Percentiles rank a stretch among this genome's conserved stretches.
phyloP scores from a whole-genome alignment of 2,797 vertebrate genomes.

The Arvicola amphibius region DNA sequence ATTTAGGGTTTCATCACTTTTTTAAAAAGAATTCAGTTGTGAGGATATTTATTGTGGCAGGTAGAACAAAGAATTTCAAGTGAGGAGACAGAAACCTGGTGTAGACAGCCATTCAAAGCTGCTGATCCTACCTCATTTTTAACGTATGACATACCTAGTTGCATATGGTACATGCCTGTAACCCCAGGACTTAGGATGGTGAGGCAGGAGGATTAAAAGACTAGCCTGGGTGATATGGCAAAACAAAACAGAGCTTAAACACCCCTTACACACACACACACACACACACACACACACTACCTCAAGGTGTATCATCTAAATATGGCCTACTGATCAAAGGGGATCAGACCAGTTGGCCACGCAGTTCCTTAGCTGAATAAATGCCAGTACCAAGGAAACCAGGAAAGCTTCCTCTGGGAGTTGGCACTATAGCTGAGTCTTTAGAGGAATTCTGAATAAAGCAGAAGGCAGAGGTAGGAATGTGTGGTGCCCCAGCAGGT shows the following conservation, averaged over 20 bases:
- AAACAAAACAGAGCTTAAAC: not conserved
- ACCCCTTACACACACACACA: not conserved
- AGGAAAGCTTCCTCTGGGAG: not conserved
- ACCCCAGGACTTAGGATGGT: not conserved
- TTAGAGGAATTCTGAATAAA: conserved; percentile 6
- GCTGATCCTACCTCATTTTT: not conserved
- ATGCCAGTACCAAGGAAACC: not conserved
- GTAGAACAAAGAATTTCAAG: conserved; percentile 41
- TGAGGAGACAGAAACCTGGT: conserved; percentile 32
- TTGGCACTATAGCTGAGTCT: not conserved
- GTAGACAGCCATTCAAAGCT: not conserved
- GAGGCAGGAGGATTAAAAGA: not conserved
- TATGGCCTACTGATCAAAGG: not conserved
- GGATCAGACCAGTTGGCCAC: not conserved
- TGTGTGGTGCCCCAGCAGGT: not conserved
- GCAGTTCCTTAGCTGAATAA: not conserved
- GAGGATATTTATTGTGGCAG: not conserved
- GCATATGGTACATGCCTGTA: no score
- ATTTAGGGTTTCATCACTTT: conserved; percentile 19
- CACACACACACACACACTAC: not conserved
- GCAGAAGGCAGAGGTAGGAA: not conserved
- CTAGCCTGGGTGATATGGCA: not conserved
- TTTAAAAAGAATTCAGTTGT: not conserved
- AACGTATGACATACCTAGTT: not conserved
- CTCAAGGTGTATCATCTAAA: not conserved